Conservation (phyloP, 2,113 vertebrate genomes). For the Xenopus borealis region DNA sequence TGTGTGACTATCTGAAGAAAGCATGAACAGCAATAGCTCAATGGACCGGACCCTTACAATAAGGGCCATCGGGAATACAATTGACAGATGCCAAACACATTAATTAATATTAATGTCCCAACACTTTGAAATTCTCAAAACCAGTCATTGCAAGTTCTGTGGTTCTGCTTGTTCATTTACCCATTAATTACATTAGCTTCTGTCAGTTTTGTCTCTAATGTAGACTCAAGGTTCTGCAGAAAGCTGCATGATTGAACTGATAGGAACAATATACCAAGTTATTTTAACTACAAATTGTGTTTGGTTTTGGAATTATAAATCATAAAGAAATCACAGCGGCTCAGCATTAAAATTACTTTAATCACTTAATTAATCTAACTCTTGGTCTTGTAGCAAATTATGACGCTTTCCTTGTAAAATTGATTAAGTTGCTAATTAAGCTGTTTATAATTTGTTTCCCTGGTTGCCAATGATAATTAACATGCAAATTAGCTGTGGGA, state of each 20-base stretch:
- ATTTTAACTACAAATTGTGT: neutral
- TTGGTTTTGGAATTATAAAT: neutral
- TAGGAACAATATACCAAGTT: neutral
- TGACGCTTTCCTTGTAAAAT: slow-evolving; percentile 70
- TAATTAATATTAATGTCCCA: slow-evolving; percentile 21
- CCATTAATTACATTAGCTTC: slow-evolving; percentile 23
- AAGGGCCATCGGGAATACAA: neutral
- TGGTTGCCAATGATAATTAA: slow-evolving; percentile 90
- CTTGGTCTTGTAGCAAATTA: slow-evolving; percentile 63
- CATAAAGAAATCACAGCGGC: neutral
- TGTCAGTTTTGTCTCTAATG: neutral
- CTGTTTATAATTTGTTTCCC: slow-evolving; percentile 79
- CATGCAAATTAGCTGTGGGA: slow-evolving; percentile 92
- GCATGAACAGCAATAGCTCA: too few species aligned
- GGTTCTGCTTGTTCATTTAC: slow-evolving; percentile 8
- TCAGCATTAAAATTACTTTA: slow-evolving; percentile 20
- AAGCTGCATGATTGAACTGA: neutral
- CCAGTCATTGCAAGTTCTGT: neutral
- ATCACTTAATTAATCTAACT: slow-evolving; percentile 64
- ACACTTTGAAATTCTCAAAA: neutral
- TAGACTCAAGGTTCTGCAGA: neutral
- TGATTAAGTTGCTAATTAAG: slow-evolving; percentile 84
- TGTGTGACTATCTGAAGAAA: too few species aligned
- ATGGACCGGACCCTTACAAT: neutral
- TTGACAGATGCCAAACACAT: slow-evolving; percentile 3